Evolutionary conservation across 2,113 vertebrate species (phyloP).

Genomic region (Nematolebias whitei): DNA sequence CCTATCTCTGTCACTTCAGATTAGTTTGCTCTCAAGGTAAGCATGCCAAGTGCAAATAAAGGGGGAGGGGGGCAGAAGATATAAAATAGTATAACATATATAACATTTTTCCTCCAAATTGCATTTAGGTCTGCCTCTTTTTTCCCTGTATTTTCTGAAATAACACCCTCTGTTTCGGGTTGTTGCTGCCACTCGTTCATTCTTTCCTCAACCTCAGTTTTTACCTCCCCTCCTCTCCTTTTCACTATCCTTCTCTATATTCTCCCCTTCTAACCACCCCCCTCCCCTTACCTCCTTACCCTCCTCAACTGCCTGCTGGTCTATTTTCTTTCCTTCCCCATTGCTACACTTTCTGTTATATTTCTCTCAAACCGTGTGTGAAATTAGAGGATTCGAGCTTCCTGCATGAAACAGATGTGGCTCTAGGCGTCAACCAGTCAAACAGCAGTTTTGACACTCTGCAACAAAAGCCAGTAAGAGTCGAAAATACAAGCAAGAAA

Average conservation of each 20-base stretch:
- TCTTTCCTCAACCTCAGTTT: slow-evolving; percentile 19
- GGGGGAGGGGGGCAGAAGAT: neutral
- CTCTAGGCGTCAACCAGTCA: slow-evolving; percentile 47
- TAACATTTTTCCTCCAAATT: slow-evolving; percentile 41
- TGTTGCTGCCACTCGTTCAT: slow-evolving; percentile 21
- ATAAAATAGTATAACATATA: slow-evolving; percentile 25
- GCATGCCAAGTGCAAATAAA: slow-evolving; percentile 22
- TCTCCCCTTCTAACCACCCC: neutral
- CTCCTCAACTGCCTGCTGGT: slow-evolving; percentile 24
- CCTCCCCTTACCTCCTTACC: slow-evolving; percentile 1
- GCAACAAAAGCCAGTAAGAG: slow-evolving; percentile 42
- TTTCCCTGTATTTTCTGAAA: slow-evolving; percentile 39
- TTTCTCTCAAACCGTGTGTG: slow-evolving; percentile 64
- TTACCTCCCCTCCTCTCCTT: neutral
- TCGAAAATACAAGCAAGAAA: slow-evolving; percentile 17
- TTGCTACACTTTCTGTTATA: slow-evolving; percentile 32
- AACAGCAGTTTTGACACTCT: slow-evolving; percentile 10
- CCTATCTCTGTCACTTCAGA: slow-evolving; percentile 55
- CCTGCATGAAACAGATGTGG: slow-evolving; percentile 64
- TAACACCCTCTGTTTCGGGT: slow-evolving; percentile 12
- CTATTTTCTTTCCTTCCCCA: slow-evolving; percentile 29
- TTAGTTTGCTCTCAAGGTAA: slow-evolving; percentile 47
- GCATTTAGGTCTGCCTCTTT: slow-evolving; percentile 30
- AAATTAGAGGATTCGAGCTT: slow-evolving; percentile 59
- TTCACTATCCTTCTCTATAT: neutral